Evolutionary conservation across 2,113 vertebrate genomes (phyloP).

Genomic region (Nipponia nippon): DNA sequence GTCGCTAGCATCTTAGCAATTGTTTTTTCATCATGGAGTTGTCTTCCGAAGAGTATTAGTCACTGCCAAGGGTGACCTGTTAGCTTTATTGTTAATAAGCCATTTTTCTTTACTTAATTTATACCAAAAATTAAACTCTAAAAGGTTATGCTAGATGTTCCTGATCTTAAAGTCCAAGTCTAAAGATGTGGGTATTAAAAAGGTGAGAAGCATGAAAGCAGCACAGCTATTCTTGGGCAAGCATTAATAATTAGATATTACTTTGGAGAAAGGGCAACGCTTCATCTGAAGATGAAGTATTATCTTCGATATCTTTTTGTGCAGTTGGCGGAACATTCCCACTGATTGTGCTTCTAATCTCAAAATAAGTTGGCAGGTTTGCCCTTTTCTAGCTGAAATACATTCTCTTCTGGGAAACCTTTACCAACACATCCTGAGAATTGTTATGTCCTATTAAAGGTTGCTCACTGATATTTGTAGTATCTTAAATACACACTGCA

Average conservation of each 20-base stretch:
- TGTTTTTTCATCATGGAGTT: neutral
- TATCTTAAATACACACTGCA: conserved; percentile 33
- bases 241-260: conserved; percentile 71
- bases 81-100: neutral
- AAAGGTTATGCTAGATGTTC: conserved; percentile 40
- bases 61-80: neutral
- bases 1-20: neutral
- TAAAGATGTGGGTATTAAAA: conserved; percentile 34
- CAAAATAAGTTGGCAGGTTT: conserved; percentile 65
- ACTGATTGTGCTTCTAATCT: conserved; percentile 64
- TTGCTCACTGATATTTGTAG: conserved; percentile 67
- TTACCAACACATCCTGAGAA: conserved; percentile 55
- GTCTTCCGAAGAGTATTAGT: neutral
- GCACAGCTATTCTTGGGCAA: conserved; percentile 54
- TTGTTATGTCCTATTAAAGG: conserved; percentile 68
- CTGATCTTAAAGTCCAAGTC: neutral
- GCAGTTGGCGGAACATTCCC: conserved; percentile 44
- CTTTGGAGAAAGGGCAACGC: conserved; percentile 67
- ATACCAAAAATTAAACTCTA: conserved; percentile 29
- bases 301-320: conserved; percentile 60
- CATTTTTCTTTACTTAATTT: conserved; percentile 35
- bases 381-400: conserved; percentile 74
- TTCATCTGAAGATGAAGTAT: conserved; percentile 69
- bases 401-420: conserved; percentile 59
- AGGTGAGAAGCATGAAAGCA: neutral